Base-by-base conservation (phyloP, 2,113 vertebrate species). In the Poeciliopsis retropinna region DNA sequence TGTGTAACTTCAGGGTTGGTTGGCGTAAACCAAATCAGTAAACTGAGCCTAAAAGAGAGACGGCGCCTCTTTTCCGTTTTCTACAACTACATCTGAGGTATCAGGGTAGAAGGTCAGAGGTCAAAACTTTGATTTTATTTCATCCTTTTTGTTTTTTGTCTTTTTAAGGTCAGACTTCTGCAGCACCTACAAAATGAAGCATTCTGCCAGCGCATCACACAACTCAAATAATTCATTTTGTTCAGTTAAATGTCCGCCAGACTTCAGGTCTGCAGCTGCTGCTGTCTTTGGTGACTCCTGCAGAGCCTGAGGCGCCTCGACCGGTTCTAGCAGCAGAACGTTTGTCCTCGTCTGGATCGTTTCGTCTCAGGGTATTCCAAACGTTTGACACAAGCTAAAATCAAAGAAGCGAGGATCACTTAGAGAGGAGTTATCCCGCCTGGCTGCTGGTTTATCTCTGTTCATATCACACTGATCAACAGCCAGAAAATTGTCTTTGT, bases 361-460 rank as follows among this genome's bases (percentile, higher is more conserved):
- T 70, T 57, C 75, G 69, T 81, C 81, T 85, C 86, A 91, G 79
- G 87, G 77, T 67, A 81, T 83, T 81, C 72, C 39, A 67, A 47
- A 74, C 72, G 74, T 60, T 85, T 44, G 41, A 44, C 15, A 5
- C 41, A 80, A 44, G 4, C 41, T 4, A 78, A n/a, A 39, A 67
- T 31, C 22, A 57, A 30, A 27, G 65, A 70, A 54, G 47, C 17
- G 6, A 19, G 51, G 22, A 19, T 8, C 2, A 5, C 22, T 54
- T 54, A 54, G 17, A 54, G 15, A 22, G 7, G 51, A 5, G 19
- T 51, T 51, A 19, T 22, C 47, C 15, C 19, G 19, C 19, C 47
- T 51, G 47, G 5, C 15, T 22, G 47, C 15, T 17, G 19, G 19
- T 17, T 51, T 51, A 22, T 17, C 17, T 22, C 19, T 4, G 51